Evolutionary conservation across 2,888 invertebrate genomes (phyloP), one percentile per base, ranked within the genome.

Genomic region (Drosophila prostipennis): DNA sequence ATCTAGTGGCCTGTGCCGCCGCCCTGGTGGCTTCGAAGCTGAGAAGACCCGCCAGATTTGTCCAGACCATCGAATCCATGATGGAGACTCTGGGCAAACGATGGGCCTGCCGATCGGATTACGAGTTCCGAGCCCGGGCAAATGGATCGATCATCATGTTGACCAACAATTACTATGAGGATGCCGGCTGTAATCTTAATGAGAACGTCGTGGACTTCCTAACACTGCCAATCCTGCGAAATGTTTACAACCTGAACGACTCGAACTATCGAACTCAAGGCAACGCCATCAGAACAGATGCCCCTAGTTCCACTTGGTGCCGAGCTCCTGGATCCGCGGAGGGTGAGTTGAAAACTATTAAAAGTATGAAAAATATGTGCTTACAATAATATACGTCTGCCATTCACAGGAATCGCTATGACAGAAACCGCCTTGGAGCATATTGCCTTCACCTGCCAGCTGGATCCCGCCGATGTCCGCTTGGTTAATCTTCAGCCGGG

Each of bases 61-160:
- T 95, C 1, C 91, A 96, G 92, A 93, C 95, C 26, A 93, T 97
- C 48, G 95, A 95, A 79, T 94, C 94, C 19, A 96, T 95, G 89
- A 95, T 97, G 94, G 93, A 94, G 56, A 92, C 93, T 3, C 82
- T 94, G 3, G 96, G 96, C 1, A 96, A 95, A 89, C 92, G 96
- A 26, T 91, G 92, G 51, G 94, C 95, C 0, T 92, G 93, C 34
- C 93, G 93, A 1, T 91, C 93, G 2, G 94, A 95, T 61, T 96
- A 96, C 88, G 95, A 96, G 87, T 94, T 93, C 2, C 95, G 93
- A 0, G 93, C 94, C 0, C 93, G 94, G 73, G 92, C 93, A 36
- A 91, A 93, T 1, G 96, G 96, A 1, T 93, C 26, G 0, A 72
- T 71, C 10, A 40, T 29, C 19, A 51, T 39, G 42, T 29, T 97